These are phyloP conservation scores for Rhyacichthys aspro DNA, from an alignment of 2,797 vertebrate genomes.

Conservation along the genomic window DNA sequence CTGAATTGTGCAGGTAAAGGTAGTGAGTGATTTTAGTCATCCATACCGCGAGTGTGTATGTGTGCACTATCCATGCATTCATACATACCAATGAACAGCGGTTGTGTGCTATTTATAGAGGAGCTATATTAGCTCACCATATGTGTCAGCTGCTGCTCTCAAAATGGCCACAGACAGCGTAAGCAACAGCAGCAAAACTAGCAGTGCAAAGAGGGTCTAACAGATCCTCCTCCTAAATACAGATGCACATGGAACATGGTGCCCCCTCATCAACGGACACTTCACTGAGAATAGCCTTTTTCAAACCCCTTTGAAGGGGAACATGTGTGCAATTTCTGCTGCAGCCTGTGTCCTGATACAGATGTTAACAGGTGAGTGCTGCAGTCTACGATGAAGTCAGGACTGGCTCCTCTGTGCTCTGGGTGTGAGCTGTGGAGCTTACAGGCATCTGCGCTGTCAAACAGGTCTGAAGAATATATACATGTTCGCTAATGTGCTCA, in stretches of 20 bases:
- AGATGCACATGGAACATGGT: no score
- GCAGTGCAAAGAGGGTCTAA: constrained; percentile 26
- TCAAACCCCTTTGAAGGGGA: no score
- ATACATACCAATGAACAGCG: constrained; percentile 52
- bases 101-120: constrained; percentile 67
- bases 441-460: constrained; percentile 29
- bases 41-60: no score
- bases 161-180: constrained; percentile 58
- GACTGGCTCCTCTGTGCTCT: not conserved
- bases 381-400: not conserved
- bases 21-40: no score
- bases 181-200: constrained; percentile 33
- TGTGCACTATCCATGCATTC: constrained; percentile 11
- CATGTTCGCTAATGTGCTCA: constrained; percentile 16
- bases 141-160: constrained; percentile 71
- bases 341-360: no score
- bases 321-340: no score
- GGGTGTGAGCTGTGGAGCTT: constrained; percentile 5
- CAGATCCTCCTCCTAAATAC: not conserved
- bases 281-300: no score
- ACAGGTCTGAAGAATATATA: constrained; percentile 46
- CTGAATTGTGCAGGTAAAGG: no score
- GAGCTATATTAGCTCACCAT: constrained; percentile 57
- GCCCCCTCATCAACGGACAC: no score
- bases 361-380: no score